Percentiles rank a stretch among this genome's conserved stretches.
phyloP scores from a whole-genome alignment of 2,888 invertebrate genomes.

The Drosophila pseudotakahashii region DNA sequence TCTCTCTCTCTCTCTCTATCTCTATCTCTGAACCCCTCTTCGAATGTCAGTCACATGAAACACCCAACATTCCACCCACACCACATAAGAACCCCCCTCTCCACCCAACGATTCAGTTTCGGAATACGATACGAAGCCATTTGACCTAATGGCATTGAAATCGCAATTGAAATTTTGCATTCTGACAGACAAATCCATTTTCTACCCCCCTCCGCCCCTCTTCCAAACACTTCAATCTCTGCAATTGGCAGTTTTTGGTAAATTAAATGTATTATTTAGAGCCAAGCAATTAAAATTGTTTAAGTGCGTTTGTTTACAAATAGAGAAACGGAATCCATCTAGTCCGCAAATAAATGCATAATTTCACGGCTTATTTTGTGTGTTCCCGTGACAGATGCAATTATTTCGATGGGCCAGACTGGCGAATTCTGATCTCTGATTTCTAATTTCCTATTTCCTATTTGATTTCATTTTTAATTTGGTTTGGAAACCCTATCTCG shows the following conservation, averaged over 20 bases:
- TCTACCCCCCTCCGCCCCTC: conserved; percentile 1
- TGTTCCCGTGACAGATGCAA: conserved; percentile 34
- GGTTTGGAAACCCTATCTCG: conserved; percentile 14
- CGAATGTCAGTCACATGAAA: conserved; percentile 49
- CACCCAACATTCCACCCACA: conserved; percentile 18
- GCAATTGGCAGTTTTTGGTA: conserved; percentile 48
- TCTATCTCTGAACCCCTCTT: conserved; percentile 25
- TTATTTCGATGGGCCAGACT: conserved; percentile 26
- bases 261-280: conserved; percentile 70
- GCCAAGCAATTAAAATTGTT: conserved; percentile 37
- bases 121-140: conserved; percentile 16
- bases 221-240: conserved; percentile 21
- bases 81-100: conserved; percentile 11
- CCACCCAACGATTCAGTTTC: conserved; percentile 20
- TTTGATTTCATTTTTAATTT: conserved; percentile 26
- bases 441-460: background rate
- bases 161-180: conserved; percentile 59
- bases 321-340: conserved; percentile 29
- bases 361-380: conserved; percentile 34
- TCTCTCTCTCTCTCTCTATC: conserved; percentile 61
- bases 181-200: conserved; percentile 58
- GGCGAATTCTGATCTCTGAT: conserved; percentile 29
- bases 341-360: conserved; percentile 68
- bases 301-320: conserved; percentile 50
- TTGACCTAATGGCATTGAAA: conserved; percentile 72